These are phyloP conservation scores for Nephrocerus scutellatus DNA, from an alignment of 2,888 invertebrate species.

Conservation along the genomic window DNA sequence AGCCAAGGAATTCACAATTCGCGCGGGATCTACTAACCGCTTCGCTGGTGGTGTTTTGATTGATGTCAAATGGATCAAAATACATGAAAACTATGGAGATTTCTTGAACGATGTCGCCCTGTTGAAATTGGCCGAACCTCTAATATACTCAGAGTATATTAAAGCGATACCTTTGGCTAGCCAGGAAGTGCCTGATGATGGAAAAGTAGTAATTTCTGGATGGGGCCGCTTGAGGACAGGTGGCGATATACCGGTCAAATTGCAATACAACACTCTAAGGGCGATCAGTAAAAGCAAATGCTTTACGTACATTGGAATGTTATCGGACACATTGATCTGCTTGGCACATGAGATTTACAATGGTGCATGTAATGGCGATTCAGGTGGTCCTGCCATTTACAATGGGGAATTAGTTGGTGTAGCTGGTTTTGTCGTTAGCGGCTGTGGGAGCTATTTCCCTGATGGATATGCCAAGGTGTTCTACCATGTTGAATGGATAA, in stretches of 20 bases:
- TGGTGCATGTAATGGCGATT: conserved; percentile 39
- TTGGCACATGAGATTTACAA: conserved; percentile 27
- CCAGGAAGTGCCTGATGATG: conserved; percentile 23
- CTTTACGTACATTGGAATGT: conserved; percentile 17
- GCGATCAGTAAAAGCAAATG: conserved; percentile 26
- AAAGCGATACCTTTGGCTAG: conserved; percentile 27
- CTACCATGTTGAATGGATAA: conserved; percentile 29
- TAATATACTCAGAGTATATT: conserved; percentile 27
- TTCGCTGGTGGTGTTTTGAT: conserved; percentile 31
- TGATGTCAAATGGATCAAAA: conserved; percentile 26
- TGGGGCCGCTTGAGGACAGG: conserved; percentile 29
- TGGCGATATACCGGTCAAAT: conserved; percentile 27
- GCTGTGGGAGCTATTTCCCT: conserved; percentile 30
- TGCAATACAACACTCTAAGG: conserved; percentile 31
- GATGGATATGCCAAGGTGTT: conserved; percentile 35
- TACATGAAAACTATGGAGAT: conserved; percentile 30
- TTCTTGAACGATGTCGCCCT: conserved; percentile 33
- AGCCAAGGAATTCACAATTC: conserved; percentile 27
- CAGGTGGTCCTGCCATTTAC: conserved; percentile 36
- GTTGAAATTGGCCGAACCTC: conserved; percentile 22
- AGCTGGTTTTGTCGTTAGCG: conserved; percentile 32
- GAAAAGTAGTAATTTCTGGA: conserved; percentile 30
- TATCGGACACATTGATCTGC: conserved; percentile 25
- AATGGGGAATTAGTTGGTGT: conserved; percentile 33
- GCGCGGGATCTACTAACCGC: conserved; percentile 35